A percentile compares a stretch with the other conserved stretches of the same genome.
These are phyloP conservation scores for Microcebus murinus DNA, from an alignment of 2,113 vertebrate species.

Conservation along the genomic window DNA sequence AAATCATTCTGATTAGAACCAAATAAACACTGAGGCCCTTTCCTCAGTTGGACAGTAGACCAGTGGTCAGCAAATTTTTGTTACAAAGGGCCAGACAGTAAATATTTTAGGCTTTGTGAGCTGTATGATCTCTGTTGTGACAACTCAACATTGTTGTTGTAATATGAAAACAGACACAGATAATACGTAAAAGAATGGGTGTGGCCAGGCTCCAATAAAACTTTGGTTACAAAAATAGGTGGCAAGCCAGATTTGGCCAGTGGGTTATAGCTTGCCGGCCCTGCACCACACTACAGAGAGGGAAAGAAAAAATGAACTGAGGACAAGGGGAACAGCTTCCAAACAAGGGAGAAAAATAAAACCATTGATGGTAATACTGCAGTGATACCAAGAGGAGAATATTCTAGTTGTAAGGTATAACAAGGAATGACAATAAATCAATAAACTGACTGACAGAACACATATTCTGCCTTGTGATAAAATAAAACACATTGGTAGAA, in stretches of 20 bases:
- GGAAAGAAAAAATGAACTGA: background rate
- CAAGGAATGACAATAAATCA: background rate
- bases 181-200: background rate
- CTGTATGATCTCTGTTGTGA: background rate
- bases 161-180: background rate
- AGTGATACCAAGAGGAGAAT: background rate
- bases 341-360: background rate
- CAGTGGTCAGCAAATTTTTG: background rate
- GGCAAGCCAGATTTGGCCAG: background rate
- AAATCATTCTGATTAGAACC: slow-evolving; percentile 53
- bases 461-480: background rate
- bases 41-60: background rate
- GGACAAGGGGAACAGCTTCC: background rate
- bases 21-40: background rate
- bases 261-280: background rate
- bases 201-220: background rate
- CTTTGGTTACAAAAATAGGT: background rate
- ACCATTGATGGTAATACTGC: background rate
- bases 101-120: slow-evolving; percentile 7
- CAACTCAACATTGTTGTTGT: background rate
- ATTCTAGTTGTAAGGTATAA: background rate
- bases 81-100: background rate
- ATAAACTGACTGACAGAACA: background rate
- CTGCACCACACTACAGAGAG: background rate
- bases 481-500: background rate